Conservation (phyloP, 2,113 vertebrate species). For the Daphoenositta chrysoptera region DNA sequence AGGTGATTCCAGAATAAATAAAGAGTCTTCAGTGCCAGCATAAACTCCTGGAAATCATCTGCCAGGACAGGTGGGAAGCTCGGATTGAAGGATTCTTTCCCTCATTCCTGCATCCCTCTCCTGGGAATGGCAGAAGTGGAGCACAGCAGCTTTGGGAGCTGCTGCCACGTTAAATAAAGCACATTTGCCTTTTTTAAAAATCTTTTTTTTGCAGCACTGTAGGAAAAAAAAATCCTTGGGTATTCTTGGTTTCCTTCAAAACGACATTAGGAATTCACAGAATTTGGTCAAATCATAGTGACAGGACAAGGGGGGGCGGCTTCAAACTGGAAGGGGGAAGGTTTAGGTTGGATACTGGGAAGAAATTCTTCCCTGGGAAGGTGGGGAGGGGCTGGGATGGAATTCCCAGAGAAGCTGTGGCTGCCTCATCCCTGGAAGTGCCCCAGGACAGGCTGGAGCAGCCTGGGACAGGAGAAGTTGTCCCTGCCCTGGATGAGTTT, state of each 20-base stretch:
- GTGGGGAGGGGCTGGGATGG: background rate
- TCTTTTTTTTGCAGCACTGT: background rate
- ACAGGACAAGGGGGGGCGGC: background rate
- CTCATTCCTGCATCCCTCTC: background rate
- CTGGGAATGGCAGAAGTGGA: background rate
- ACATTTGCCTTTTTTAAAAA: background rate
- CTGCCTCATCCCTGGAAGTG: background rate
- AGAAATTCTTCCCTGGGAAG: background rate
- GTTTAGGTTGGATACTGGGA: background rate
- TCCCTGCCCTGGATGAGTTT: background rate
- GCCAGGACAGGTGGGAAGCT: background rate
- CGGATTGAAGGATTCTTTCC: background rate
- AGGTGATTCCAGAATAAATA: background rate
- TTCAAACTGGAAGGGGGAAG: background rate
- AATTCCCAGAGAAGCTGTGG: background rate
- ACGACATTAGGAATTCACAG: fast-evolving
- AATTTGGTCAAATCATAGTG: background rate
- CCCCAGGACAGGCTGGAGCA: background rate
- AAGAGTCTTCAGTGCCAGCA: background rate
- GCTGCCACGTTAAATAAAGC: background rate
- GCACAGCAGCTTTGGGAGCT: background rate
- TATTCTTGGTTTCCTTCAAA: background rate
- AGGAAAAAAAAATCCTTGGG: background rate
- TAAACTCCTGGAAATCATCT: background rate
- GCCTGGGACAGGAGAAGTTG: background rate